Evolutionary conservation across 1,140 invertebrate species (phyloP), one percentile per base, ranked within the genome.

Genomic region (Palaemon carinicauda): DNA sequence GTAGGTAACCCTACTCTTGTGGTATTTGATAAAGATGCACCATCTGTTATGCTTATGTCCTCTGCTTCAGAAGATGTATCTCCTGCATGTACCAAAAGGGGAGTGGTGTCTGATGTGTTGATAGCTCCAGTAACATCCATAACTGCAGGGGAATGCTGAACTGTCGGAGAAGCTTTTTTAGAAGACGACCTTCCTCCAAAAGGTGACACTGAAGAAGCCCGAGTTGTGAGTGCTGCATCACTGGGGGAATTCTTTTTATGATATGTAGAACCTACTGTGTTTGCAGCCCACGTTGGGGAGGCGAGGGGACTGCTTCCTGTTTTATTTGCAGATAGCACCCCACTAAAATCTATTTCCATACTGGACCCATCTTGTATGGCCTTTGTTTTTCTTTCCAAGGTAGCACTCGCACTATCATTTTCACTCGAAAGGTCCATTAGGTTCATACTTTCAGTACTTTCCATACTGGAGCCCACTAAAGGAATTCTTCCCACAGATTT

Each of bases 401-500:
- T 77, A 31, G 31, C 71, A n/a, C 24, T 7, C 24, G 53, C n/a
- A 19, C 56, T n/a, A n/a, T 86, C 84, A 15, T 60, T 86, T 33
- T 86, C 84, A 80, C 65, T 86, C 15, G 84, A 86, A 29, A 86
- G 84, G n/a, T 86, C 84, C 84, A 86, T 86, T 19, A 86, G 84
- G 78, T 86, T 86, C n/a, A 86, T 69, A 56, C 84, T 86, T 51
- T 86, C 84, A 69, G 78, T 75, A 19, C 84, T 86, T 21, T 86
- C 84, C 77, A 80, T 50, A 29, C 84, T 86, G 60, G 65, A 27
- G 24, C 7, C 41, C 41, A 41, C 41, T 41, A 41, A 41, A 1
- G 41, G 41, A 41, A 41, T 41, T 12, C 41, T 41, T 41, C 41
- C 41, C 1, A 41, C 41, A 3, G 41, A 41, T 41, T 41, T 41